Evolutionary conservation across 2,888 invertebrate genomes (phyloP).

Genomic region (Sarcophaga carnaria): DNA sequence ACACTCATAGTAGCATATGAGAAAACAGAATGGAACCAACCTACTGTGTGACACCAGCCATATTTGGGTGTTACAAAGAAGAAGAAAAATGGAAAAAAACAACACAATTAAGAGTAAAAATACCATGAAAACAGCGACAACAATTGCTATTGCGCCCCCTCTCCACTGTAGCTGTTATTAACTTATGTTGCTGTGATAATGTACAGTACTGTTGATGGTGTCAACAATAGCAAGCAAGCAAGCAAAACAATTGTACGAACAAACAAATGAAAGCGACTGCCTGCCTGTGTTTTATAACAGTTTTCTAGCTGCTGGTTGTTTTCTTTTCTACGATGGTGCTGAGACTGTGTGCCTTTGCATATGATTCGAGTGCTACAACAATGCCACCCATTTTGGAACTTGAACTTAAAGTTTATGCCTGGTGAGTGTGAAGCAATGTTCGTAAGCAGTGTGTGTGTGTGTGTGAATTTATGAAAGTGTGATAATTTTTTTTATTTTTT

Average conservation of each 20-base stretch:
- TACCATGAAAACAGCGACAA: conserved; percentile 5
- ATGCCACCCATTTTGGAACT: not conserved
- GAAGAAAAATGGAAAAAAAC: not conserved
- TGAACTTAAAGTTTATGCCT: not conserved
- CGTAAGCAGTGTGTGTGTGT: not conserved
- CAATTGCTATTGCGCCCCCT: not conserved
- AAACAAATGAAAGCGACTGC: not conserved
- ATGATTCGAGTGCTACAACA: not conserved
- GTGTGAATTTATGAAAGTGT: conserved; percentile 34
- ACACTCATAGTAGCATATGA: no score
- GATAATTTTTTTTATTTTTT: not conserved
- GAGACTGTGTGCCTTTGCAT: not conserved
- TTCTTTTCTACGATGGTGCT: not conserved
- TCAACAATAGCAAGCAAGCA: not conserved
- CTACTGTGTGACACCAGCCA: not conserved
- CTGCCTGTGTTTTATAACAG: not conserved
- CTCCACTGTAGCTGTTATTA: conserved; percentile 20
- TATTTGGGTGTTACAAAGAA: not conserved
- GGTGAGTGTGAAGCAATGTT: not conserved
- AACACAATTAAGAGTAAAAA: not conserved
- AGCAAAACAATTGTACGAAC: not conserved
- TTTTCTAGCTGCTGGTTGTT: conserved; percentile 40
- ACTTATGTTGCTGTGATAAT: conserved; percentile 28
- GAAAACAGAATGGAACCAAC: no score
- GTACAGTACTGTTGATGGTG: not conserved